Conservation (phyloP, 2,113 vertebrate genomes). For the Gadus chalcogrammus region DNA sequence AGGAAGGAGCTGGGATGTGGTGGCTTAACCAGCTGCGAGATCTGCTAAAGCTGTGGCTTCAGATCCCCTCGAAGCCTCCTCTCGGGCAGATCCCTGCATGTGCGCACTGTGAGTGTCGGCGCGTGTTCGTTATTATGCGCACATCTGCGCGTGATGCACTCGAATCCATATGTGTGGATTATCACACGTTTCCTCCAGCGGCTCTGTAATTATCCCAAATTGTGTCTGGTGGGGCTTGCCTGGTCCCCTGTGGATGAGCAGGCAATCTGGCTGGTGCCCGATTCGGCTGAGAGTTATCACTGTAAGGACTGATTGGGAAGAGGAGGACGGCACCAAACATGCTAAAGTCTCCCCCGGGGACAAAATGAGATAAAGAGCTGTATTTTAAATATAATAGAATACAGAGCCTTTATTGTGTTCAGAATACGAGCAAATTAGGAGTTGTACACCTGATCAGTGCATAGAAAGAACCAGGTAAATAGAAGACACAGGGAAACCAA, state of each 20-base stretch:
- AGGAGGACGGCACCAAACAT: slow-evolving; percentile 41
- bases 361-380: slow-evolving; percentile 32
- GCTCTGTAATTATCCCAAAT: slow-evolving; percentile 52
- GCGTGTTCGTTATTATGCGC: slow-evolving; percentile 3
- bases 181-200: slow-evolving; percentile 38
- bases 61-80: no score
- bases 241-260: slow-evolving; percentile 24
- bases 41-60: no score
- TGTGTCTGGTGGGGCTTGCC: slow-evolving; percentile 39
- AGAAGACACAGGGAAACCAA: no score
- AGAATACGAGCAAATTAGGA: no score
- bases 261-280: slow-evolving; percentile 43
- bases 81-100: neutral
- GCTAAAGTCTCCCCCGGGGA: slow-evolving; percentile 18
- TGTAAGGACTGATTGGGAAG: slow-evolving; percentile 42
- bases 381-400: slow-evolving; percentile 9
- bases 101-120: slow-evolving; percentile 28
- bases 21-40: neutral
- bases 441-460: no score
- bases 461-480: no score
- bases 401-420: no score
- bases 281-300: slow-evolving; percentile 36
- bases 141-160: no score
- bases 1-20: neutral
- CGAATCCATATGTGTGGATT: slow-evolving; percentile 1